Conservation (phyloP, 2,888 invertebrate genomes). For the Ochlodes sylvanus region DNA sequence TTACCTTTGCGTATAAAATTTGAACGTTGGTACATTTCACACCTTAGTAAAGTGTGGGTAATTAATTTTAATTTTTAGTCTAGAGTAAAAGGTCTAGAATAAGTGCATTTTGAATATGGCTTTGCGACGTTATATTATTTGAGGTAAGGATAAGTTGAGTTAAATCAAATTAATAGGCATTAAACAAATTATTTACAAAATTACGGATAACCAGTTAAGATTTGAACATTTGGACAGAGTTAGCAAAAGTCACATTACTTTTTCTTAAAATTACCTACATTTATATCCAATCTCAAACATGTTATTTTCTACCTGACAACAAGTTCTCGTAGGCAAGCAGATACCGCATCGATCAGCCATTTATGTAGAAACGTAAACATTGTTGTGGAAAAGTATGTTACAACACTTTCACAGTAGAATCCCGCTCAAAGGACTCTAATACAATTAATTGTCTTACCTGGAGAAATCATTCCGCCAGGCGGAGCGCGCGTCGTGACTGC, state of each 20-base stretch:
- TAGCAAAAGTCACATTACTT: no score
- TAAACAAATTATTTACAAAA: no score
- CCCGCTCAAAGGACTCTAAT: neutral
- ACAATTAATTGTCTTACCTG: slow-evolving; percentile 65
- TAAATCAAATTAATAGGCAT: no score
- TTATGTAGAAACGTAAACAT: neutral
- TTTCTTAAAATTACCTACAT: no score
- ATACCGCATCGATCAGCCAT: neutral
- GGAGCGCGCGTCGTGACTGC: slow-evolving; percentile 68
- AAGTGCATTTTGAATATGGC: no score
- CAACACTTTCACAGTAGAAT: neutral
- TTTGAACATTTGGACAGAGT: no score
- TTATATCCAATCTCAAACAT: neutral
- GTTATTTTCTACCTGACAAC: neutral
- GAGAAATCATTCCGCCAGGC: slow-evolving; percentile 78
- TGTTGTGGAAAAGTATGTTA: neutral
- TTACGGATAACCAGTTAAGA: no score
- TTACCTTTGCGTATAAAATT: slow-evolving; percentile 13
- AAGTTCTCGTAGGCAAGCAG: neutral
- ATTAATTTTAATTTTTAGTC: no score
- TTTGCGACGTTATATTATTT: no score
- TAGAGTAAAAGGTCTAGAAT: no score
- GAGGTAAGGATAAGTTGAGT: no score
- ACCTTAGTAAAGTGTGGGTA: no score
- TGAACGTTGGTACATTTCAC: neutral